Evolutionary conservation across 2,797 vertebrate genomes (phyloP), one percentile per base, ranked within the genome.

Genomic region (Tadarida brasiliensis): DNA sequence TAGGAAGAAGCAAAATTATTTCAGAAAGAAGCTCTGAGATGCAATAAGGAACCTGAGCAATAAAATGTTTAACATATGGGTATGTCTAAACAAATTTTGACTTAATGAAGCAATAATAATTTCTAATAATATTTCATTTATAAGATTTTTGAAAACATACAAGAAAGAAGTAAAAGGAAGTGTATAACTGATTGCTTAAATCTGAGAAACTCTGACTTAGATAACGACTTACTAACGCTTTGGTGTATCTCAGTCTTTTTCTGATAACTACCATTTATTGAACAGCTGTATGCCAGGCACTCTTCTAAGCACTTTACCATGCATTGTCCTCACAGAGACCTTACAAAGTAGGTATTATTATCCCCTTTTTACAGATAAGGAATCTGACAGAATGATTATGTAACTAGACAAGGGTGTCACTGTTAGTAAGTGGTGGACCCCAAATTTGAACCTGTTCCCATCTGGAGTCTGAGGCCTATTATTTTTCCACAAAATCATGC

Each of bases 1-100:
- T 94, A 59, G 54, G 22, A 56, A 87, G 51, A 86, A 86, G 12
- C 61, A 71, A 67, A 85, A 49, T 71, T 85, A 81, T 65, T 92
- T 93, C 33, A 49, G 73, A 91, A 90, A 63, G 61, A 85, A 87
- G 7, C 67, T 68, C 51, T 59, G 54, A 68, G 51, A 57, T 78
- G 22, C 51, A 49, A 0, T 85, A 73, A 91, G 49, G 39, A 93
- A 33, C 30, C 33, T 49, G 17, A 91, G 20, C 51, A 59, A 63
- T 74, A 39, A 33, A 81, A 54, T 33, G 4, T 33, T 26, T 51
- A 68, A 28, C 39, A 76, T 35, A 22, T 80, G 47, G 19, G 2
- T 35, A 12, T 82, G 10, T 90, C 35, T 81, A 56, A 86, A 49
- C 35, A 81, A 49, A 51, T 61, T 63, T 0, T 78, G 61, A 92